These are phyloP conservation scores for Brenthis hecate DNA, from an alignment of 2,888 invertebrate genomes.

Conservation along the genomic window DNA sequence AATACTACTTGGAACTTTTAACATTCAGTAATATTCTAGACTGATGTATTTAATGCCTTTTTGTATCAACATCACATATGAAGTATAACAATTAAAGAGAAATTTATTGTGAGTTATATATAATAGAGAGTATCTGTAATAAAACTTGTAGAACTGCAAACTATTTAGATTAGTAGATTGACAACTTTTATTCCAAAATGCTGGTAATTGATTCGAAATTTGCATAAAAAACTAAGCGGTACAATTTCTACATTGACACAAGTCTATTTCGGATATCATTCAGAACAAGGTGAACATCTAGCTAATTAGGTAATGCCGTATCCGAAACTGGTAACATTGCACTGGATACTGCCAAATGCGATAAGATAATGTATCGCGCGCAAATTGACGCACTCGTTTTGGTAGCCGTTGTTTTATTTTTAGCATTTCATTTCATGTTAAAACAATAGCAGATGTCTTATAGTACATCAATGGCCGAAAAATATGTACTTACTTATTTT, in stretches of 20 bases:
- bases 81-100: conserved; percentile 14
- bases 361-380: conserved; percentile 33
- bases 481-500: no score
- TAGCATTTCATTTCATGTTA: neutral
- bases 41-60: conserved; percentile 14
- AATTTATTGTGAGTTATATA: neutral
- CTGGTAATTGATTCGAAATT: no score
- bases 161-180: neutral
- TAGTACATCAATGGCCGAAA: no score
- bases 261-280: conserved; percentile 9
- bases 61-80: neutral
- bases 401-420: neutral
- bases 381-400: conserved; percentile 6
- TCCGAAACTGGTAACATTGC: conserved; percentile 15
- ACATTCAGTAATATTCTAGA: conserved; percentile 17
- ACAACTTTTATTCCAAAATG: neutral
- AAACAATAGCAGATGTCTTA: no score
- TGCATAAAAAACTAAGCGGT: neutral
- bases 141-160: neutral
- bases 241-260: neutral
- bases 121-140: neutral
- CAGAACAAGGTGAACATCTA: conserved; percentile 26
- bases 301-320: conserved; percentile 13
- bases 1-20: conserved; percentile 22
- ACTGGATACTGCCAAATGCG: conserved; percentile 31